phyloP scores from a whole-genome alignment of 2,888 invertebrate genomes.

The Plusia festucae region DNA sequence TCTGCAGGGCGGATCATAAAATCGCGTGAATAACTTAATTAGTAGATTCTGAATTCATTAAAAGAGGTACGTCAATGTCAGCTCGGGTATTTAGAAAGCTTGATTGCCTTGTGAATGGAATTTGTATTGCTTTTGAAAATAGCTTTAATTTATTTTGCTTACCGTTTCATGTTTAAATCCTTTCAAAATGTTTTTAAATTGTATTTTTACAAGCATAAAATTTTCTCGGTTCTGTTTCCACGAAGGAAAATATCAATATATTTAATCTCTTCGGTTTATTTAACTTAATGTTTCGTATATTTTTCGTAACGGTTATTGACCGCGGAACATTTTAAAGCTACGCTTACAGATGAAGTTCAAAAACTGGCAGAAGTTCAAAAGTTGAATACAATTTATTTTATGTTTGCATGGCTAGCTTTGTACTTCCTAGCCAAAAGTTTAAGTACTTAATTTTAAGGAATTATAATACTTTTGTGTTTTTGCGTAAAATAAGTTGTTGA shows the following conservation, averaged over 20 bases:
- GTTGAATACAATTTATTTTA: conserved; percentile 47
- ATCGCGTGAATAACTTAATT: conserved; percentile 39
- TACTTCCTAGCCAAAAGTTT: conserved; percentile 44
- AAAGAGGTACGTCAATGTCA: conserved; percentile 35
- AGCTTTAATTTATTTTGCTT: conserved; percentile 26
- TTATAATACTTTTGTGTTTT: conserved; percentile 21
- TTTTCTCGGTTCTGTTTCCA: neutral
- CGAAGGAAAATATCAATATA: neutral
- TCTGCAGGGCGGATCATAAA: conserved; percentile 18
- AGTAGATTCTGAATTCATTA: conserved; percentile 41
- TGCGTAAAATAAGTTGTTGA: conserved; percentile 14
- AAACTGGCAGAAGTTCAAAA: conserved; percentile 68
- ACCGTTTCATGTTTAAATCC: conserved; percentile 15
- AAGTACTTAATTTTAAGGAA: conserved; percentile 32
- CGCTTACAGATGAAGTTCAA: conserved; percentile 40
- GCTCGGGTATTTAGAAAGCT: conserved; percentile 30
- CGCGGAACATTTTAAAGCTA: conserved; percentile 58
- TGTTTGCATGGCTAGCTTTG: conserved; percentile 23
- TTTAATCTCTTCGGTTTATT: neutral
- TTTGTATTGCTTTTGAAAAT: conserved; percentile 38
- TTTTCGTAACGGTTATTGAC: conserved; percentile 53
- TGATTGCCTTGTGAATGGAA: conserved; percentile 47
- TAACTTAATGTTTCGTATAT: conserved; percentile 11
- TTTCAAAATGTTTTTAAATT: conserved; percentile 20
- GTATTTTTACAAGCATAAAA: conserved; percentile 22